These are phyloP conservation scores for Homarus gammarus DNA, from an alignment of 2,888 invertebrate genomes.

Conservation along the genomic window DNA sequence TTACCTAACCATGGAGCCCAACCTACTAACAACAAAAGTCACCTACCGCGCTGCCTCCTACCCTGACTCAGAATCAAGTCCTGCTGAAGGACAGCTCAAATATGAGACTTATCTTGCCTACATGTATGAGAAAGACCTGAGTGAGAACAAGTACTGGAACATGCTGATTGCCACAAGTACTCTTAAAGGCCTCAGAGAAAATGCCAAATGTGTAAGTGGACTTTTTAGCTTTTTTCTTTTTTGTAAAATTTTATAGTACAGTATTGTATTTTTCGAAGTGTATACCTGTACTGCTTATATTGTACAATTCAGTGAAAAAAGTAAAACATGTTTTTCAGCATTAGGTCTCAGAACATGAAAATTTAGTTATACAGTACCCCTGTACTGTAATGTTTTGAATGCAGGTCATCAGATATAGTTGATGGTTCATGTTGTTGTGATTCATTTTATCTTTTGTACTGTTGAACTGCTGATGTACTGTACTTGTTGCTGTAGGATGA, in stretches of 20 bases:
- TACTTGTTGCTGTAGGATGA: neutral
- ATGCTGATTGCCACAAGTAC: conserved; percentile 69
- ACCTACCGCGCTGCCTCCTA: conserved; percentile 51
- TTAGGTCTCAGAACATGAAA: no score
- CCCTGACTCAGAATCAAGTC: neutral
- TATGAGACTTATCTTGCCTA: conserved; percentile 73
- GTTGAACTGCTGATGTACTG: no score
- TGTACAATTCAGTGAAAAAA: no score
- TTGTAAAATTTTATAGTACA: neutral
- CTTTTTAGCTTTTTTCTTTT: neutral
- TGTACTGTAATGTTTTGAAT: no score
- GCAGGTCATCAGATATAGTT: no score
- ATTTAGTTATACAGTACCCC: no score
- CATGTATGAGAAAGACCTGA: conserved; percentile 73
- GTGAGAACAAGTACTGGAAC: conserved; percentile 69
- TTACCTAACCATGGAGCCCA: conserved; percentile 61
- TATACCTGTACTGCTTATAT: no score
- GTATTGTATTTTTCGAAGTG: neutral
- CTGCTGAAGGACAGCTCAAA: conserved; percentile 14
- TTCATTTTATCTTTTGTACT: neutral
- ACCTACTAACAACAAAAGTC: conserved; percentile 67
- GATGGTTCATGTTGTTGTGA: no score
- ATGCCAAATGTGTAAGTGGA: conserved; percentile 51
- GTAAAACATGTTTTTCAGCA: no score
- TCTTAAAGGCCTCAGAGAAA: conserved; percentile 45